These are phyloP conservation scores for Datnioides undecimradiatus DNA, from an alignment of 2,113 vertebrate species.

Conservation along the genomic window DNA sequence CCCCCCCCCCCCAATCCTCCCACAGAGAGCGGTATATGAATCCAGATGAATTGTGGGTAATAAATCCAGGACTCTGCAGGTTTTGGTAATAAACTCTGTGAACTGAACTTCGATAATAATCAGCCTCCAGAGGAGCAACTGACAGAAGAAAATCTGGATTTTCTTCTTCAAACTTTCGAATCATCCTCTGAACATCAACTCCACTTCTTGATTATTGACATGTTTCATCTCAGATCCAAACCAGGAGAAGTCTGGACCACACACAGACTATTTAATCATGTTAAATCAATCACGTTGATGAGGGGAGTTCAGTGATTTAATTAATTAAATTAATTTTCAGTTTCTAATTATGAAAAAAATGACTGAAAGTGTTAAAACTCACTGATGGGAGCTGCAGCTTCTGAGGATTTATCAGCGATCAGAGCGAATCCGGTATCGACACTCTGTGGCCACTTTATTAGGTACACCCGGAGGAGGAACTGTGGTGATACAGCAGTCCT, in stretches of 20 bases:
- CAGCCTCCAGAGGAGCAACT: constrained; percentile 37
- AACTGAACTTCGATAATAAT: constrained; percentile 59
- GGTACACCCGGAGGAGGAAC: too few species aligned
- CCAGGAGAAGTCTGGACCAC: background rate
- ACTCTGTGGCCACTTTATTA: too few species aligned
- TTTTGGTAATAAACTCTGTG: constrained; percentile 71
- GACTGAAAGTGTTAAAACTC: too few species aligned
- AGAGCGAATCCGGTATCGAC: too few species aligned
- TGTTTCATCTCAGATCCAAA: background rate
- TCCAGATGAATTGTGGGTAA: constrained; percentile 71
- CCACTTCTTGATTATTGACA: constrained; percentile 34
- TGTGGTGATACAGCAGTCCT: too few species aligned
- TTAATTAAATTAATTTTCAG: too few species aligned
- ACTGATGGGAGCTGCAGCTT: too few species aligned
- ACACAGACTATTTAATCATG: too few species aligned
- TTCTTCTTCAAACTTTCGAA: constrained; percentile 33
- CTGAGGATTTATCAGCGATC: too few species aligned
- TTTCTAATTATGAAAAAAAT: too few species aligned
- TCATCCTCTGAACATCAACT: constrained; percentile 24
- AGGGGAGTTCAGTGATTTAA: too few species aligned
- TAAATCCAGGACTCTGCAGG: constrained; percentile 64
- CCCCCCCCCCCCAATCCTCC: constrained; percentile 9
- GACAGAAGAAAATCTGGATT: constrained; percentile 13
- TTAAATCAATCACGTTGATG: too few species aligned
- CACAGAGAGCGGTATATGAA: constrained; percentile 66